phyloP scores from a whole-genome alignment of 2,888 invertebrate genomes.

The Agriotes lineatus region DNA sequence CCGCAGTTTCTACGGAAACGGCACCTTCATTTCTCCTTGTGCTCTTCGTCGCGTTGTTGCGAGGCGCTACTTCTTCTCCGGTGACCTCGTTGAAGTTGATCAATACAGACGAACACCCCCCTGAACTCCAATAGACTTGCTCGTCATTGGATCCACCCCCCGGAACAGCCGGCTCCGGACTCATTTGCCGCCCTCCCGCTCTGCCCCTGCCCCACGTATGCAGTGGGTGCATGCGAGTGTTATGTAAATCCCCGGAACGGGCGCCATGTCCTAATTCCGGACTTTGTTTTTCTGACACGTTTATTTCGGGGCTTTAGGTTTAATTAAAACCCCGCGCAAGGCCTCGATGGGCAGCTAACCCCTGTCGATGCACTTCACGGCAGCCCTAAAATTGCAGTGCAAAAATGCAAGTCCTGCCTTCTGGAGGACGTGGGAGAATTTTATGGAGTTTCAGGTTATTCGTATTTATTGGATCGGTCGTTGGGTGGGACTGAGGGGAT shows the following conservation, averaged over 20 bases:
- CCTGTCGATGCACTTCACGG: too few species aligned
- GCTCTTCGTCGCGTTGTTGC: slow-evolving; percentile 41
- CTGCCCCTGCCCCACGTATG: slow-evolving; percentile 10
- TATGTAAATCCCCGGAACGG: slow-evolving; percentile 19
- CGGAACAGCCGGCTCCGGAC: slow-evolving; percentile 33
- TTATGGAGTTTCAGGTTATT: not conserved
- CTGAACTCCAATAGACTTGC: slow-evolving; percentile 47
- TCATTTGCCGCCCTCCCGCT: slow-evolving; percentile 17
- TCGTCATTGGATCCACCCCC: slow-evolving; percentile 46
- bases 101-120: slow-evolving; percentile 49
- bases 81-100: slow-evolving; percentile 50
- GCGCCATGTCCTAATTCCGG: slow-evolving; percentile 23
- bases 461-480: not conserved
- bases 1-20: slow-evolving; percentile 41
- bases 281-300: slow-evolving; percentile 6
- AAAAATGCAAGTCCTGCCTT: too few species aligned
- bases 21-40: slow-evolving; percentile 41
- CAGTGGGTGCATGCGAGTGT: slow-evolving; percentile 27
- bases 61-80: slow-evolving; percentile 43
- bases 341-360: not conserved
- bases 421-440: too few species aligned
- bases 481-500: not conserved
- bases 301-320: not conserved
- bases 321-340: not conserved
- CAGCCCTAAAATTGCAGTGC: too few species aligned